Evolutionary conservation across 2,113 vertebrate species (phyloP).

Genomic region (Nerophis ophidion): DNA sequence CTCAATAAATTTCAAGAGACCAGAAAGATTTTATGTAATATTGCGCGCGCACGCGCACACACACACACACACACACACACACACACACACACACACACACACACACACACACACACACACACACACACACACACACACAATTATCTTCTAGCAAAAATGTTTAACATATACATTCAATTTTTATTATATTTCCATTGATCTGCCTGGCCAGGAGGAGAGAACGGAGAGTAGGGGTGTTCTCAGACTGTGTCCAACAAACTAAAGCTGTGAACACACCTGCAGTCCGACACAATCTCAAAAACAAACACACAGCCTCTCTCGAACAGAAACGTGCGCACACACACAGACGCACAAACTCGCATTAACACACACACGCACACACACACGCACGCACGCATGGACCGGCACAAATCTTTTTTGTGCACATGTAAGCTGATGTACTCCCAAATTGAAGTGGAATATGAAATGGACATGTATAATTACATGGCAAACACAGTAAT

Average conservation of each 20-base stretch:
- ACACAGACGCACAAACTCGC: background rate
- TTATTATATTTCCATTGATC: constrained; percentile 41
- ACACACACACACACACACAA: background rate
- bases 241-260: constrained; percentile 26
- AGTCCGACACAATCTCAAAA: background rate
- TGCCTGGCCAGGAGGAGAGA: constrained; percentile 8
- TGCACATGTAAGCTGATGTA: constrained; percentile 4
- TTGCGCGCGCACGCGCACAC: background rate
- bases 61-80: no score
- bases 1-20: background rate
- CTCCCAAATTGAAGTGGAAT: constrained; percentile 16
- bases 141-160: constrained; percentile 23
- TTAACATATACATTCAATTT: constrained; percentile 31
- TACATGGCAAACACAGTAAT: constrained; percentile 51
- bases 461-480: constrained; percentile 49
- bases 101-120: no score
- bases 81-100: no score
- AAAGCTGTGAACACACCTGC: constrained; percentile 38
- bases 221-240: constrained; percentile 5
- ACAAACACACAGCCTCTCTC: constrained; percentile 6
- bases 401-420: constrained; percentile 15
- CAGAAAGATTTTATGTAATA: constrained; percentile 25
- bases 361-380: background rate
- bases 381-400: constrained; percentile 5
- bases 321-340: constrained; percentile 24